Base-by-base conservation (phyloP, 2,797 vertebrate species). In the Acipenser transmontanus region DNA sequence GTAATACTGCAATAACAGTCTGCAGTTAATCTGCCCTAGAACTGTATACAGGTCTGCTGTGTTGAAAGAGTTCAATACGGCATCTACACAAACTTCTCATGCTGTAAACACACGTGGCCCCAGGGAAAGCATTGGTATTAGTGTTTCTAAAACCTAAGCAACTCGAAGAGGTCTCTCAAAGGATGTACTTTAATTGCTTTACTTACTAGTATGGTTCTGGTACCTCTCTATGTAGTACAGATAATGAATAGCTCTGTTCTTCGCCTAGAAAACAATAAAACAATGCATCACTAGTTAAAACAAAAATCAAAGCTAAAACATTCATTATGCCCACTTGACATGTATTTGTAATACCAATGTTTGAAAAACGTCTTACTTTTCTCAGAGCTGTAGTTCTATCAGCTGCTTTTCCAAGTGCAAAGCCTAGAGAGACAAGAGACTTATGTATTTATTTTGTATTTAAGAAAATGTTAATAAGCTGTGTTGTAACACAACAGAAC, bases 181-280 rank as follows among this genome's bases (percentile, higher is more conserved):
- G 34, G 34, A 3, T 4, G 34, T 34, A 34, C 34, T 34, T 34
- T 34, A 34, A 34, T 8, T 14, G 0, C 10, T 66, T 47, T 47
- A 93, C 96, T 94, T 82, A 98, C 97, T 92, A 68, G 94, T 97
- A 72, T 93, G 92, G 80, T 91, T 72, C 73, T 97, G 89, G 71
- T 91, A 97, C 65, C 86, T 77, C 6, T 98, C 95, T 64, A 97
- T 86, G 6, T 89, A 95, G 72, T 92, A 87, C 66, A 99, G 78
- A 81, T 88, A 91, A 67, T 84, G 90, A 66, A 94, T 72, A 1
- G 97, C 97, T 90, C 84, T 85, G 82, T 98, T 98, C 85, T 97
- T 98, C 63, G 97, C 96, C 97, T 99, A 74, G 47, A 71, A 68
- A 74, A 74, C 6, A 76, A 72, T 72, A 66, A 54, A 68, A 69